Conservation (phyloP, 2,888 invertebrate species). For the Oscheius sp. region DNA sequence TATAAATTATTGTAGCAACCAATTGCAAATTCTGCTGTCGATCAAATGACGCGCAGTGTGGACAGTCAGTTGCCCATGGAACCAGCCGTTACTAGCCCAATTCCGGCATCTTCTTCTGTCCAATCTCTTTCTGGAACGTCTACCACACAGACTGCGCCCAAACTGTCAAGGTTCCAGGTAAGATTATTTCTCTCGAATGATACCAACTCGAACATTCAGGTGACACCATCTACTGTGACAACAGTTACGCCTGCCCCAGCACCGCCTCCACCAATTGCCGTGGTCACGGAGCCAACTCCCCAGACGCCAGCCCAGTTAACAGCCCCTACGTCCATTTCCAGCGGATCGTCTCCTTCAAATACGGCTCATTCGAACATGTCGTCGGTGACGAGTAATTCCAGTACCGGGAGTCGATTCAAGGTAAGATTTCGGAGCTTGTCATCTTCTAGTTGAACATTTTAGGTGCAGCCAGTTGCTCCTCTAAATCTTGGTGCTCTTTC, state of each 20-base stretch:
- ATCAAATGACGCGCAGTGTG: conserved; percentile 32
- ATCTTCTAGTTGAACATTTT: background rate
- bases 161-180: conserved; percentile 52
- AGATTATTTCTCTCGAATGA: background rate
- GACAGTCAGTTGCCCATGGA: conserved; percentile 33
- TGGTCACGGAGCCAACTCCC: conserved; percentile 33
- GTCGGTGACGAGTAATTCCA: conserved; percentile 47
- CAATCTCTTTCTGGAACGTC: conserved; percentile 26
- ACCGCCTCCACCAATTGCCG: conserved; percentile 18
- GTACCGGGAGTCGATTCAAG: conserved; percentile 50
- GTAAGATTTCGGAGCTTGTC: background rate
- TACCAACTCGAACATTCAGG: background rate
- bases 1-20: background rate
- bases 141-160: conserved; percentile 28
- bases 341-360: conserved; percentile 52
- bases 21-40: background rate
- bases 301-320: conserved; percentile 44
- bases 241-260: conserved; percentile 26
- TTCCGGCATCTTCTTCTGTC: conserved; percentile 20
- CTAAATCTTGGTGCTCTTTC: conserved; percentile 8
- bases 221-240: conserved; percentile 24
- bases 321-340: conserved; percentile 46
- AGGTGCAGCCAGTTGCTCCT: conserved; percentile 45
- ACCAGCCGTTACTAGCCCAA: conserved; percentile 9
- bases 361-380: conserved; percentile 58